A percentile compares a stretch with the other conserved stretches of the same genome.
phyloP scores from a whole-genome alignment of 1,140 invertebrate species.

The Dufourea novaeangliae region DNA sequence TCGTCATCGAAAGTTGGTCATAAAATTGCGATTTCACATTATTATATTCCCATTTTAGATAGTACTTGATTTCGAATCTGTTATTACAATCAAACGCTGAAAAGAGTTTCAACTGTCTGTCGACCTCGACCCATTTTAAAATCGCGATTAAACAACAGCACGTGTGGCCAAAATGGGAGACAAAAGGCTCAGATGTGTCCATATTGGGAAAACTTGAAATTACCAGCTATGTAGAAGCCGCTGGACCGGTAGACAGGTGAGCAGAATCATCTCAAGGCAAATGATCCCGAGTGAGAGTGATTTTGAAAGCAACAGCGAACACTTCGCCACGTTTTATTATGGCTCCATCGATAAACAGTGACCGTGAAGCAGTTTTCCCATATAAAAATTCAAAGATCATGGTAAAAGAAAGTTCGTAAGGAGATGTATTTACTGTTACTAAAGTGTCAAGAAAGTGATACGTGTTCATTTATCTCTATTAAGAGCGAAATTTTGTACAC shows the following conservation, averaged over 20 bases:
- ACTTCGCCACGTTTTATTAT: slow-evolving; percentile 38
- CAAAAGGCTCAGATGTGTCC: slow-evolving; percentile 14
- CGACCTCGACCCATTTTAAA: slow-evolving; percentile 13
- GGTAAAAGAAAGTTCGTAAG: no score
- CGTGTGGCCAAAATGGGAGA: slow-evolving; percentile 22
- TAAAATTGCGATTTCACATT: neutral
- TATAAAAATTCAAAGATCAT: no score
- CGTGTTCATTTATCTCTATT: no score
- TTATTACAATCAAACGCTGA: neutral
- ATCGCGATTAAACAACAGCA: neutral
- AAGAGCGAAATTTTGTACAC: no score
- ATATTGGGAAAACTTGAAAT: slow-evolving; percentile 44
- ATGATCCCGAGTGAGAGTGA: slow-evolving; percentile 59
- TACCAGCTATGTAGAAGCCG: neutral
- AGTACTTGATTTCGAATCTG: no score
- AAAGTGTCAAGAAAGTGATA: no score
- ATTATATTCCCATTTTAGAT: no score
- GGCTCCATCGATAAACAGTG: slow-evolving; percentile 25
- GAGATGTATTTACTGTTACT: no score
- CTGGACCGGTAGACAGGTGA: slow-evolving; percentile 33
- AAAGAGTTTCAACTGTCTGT: neutral
- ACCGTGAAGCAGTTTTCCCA: slow-evolving; percentile 22
- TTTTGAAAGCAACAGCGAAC: slow-evolving; percentile 64
- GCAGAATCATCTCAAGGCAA: slow-evolving; percentile 51
- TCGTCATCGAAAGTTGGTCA: neutral